Base-by-base conservation (phyloP, 2,113 vertebrate genomes). In the Salminus brasiliensis region DNA sequence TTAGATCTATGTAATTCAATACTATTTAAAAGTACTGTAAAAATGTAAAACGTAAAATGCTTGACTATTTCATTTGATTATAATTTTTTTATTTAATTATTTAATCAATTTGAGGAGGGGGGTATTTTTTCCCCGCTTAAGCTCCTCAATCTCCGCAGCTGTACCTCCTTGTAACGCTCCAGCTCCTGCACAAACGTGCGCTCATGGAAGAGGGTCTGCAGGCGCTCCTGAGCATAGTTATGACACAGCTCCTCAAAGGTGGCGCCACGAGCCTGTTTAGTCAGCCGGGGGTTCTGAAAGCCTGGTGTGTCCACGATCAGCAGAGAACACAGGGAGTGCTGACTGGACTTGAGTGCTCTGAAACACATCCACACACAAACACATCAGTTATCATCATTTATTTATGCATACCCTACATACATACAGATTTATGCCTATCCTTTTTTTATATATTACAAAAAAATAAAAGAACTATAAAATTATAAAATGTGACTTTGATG, bases 211-310 rank as follows among this genome's bases (percentile, higher is more conserved):
- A 99, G 94, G 0, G 91, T 93, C 92, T 99, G 98, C 83, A 99
- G 93, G 62, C 97, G 93, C 86, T 99, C 97, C 91, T 99, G 98
- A 34, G 96, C 88, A 0, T 99, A 99, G 92, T 99, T 99, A 85
- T 99, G 97, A 87, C 97, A 98, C 39, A 99, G 95, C 87, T 99
- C 98, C 86, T 99, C 97, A 0, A 98, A 99, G 34, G 96, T 97
- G 88, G 96, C 96, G 0, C 95, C 96, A 0, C 97, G 93, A 62
- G 93, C 92, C 1, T 94, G 93, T 41, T 95, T 95, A 0, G 93
- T 92, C 83, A 94, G 88, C 55, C 95, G 94, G 0, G 97, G 97
- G 90, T 98, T 98, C 91, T 99, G 97, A 4, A 97, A 96, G 75
- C 98, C 98, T 0, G 98, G 98, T 0, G 96, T 97, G 89, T 99